phyloP scores from a whole-genome alignment of 2,888 invertebrate species.

The Unio delphinus region DNA sequence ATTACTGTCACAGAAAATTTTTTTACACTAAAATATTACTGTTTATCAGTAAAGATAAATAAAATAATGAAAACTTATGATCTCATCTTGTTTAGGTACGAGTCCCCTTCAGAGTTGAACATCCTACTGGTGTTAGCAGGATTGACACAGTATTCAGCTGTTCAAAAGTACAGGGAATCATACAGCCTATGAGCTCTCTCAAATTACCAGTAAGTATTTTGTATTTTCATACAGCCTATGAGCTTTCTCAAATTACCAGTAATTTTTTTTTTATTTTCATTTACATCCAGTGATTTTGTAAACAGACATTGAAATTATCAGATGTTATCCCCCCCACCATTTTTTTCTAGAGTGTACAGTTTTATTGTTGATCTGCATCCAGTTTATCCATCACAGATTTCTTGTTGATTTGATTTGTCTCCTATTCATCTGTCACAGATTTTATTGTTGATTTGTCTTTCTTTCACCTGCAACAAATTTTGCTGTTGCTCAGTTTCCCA shows the following conservation, averaged over 20 bases:
- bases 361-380: background rate
- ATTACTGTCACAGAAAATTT: too few relatives aligned
- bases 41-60: background rate
- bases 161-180: conserved; percentile 59
- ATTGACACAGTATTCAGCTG: conserved; percentile 65
- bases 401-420: too few relatives aligned
- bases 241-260: conserved; percentile 63
- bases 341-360: background rate
- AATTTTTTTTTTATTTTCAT: conserved; percentile 24
- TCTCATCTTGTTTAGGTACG: conserved; percentile 52
- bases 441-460: background rate
- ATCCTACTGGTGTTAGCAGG: conserved; percentile 49
- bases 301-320: background rate
- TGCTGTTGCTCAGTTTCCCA: background rate
- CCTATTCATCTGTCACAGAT: too few relatives aligned
- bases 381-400: too few relatives aligned
- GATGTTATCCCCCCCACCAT: background rate
- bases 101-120: conserved; percentile 66
- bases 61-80: background rate
- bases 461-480: too few relatives aligned
- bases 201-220: conserved; percentile 62
- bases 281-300: background rate
- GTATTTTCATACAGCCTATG: conserved; percentile 62
- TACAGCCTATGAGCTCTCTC: conserved; percentile 62
- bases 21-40: too few relatives aligned